A percentile compares a stretch with the other conserved stretches of the same genome.
These are phyloP conservation scores for Epizoanthus stellaris DNA, from an alignment of 92 coral and sea anemone species.

Conservation along the genomic window DNA sequence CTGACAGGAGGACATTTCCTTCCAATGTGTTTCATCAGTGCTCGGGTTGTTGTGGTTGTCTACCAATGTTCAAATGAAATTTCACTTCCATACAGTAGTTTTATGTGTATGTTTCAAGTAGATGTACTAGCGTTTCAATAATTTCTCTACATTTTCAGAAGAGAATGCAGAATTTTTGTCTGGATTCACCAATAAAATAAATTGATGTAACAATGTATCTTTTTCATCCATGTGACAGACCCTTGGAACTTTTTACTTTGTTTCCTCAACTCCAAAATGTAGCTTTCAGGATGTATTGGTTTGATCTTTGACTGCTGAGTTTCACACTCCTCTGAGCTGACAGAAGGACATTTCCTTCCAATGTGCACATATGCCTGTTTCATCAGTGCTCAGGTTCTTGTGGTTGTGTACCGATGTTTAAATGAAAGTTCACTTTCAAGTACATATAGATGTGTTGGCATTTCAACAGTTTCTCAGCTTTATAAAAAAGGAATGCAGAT, in stretches of 20 bases:
- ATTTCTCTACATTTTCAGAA: neutral
- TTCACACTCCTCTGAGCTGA: neutral
- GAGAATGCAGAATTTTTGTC: constrained; percentile 18
- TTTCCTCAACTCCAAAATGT: neutral
- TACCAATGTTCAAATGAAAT: constrained; percentile 6
- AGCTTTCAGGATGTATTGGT: neutral
- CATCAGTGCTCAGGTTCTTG: neutral
- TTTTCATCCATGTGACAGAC: neutral
- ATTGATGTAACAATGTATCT: constrained; percentile 6
- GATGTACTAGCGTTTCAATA: constrained; percentile 16
- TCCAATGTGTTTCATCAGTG: neutral
- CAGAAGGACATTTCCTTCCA: neutral
- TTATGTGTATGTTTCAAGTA: neutral
- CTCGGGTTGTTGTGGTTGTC: neutral
- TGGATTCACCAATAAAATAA: constrained; percentile 19
- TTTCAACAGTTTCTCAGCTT: constrained; percentile 1
- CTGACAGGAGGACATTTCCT: neutral
- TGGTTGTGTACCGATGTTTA: no score
- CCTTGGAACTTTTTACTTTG: neutral
- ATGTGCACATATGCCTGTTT: neutral
- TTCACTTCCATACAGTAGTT: neutral
- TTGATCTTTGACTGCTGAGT: neutral
- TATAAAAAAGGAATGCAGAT: neutral
- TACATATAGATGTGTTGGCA: neutral
- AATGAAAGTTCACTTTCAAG: no score